Base-by-base conservation (phyloP, 1,140 invertebrate species). In the Drosophila subpulchrella region DNA sequence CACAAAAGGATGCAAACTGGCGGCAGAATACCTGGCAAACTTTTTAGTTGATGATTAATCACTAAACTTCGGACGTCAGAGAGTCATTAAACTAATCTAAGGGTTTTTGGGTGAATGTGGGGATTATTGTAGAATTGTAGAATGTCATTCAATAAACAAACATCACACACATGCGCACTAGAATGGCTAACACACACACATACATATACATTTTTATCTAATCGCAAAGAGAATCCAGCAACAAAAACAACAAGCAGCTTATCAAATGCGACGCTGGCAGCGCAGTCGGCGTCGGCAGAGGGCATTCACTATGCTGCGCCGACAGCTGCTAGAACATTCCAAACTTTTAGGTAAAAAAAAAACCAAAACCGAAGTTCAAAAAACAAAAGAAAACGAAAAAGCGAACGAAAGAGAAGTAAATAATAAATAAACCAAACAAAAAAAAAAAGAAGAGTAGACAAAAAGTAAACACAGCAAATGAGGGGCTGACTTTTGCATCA, bases 71-170 rank as follows among this genome's bases (percentile, higher is more conserved):
- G 58, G 66, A 89, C 81, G 76, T 80, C 80, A 90, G 66, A 75
- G 66, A 24, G 27, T 46, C 86, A 71, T 78, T 75, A 75, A 67
- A 48, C 74, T 90, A 90, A 89, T 86, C 84, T 81, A 59, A 44
- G 48, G 59, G 60, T 42, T 80, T 77, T 46, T 47, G 36, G 53
- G 50, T 30, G 32, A 55, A 5, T 27, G 27, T 27, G 1, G 27
- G 32, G 55, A 56, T n/a, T 36, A 15, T 36, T 36, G n/a, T 24
- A 24, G 15, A 73, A 83, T 83, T 78, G 63, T 66, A 81, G 81
- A 85, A 81, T 86, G 74, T 75, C 81, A 85, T 85, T 82, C 68
- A 86, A 85, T 81, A 86, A 85, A 78, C 83, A 51, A 71, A 61
- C 60, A 70, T 62, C 50, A 59, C 75, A 42, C 48, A 51, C 48